Percentiles rank a stretch among this genome's conserved stretches.
phyloP scores from a whole-genome alignment of 2,113 vertebrate species.

The Carassius auratus region DNA sequence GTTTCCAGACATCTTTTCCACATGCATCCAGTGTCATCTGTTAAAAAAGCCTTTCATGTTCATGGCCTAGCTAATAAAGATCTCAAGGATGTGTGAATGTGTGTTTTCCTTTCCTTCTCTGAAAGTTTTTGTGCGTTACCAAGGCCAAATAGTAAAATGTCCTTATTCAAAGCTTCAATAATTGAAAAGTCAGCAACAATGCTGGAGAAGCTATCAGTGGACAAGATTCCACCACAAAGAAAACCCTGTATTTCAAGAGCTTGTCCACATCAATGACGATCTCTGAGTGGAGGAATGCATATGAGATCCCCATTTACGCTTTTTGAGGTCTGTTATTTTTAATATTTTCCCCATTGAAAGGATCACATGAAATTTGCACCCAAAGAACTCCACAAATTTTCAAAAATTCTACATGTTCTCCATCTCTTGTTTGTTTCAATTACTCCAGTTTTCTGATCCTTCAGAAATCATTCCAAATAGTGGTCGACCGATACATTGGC shows the following conservation, averaged over 20 bases:
- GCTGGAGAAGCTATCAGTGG: neutral
- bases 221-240: neutral
- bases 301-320: neutral
- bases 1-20: neutral
- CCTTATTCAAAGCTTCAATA: neutral
- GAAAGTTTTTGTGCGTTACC: neutral
- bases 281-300: neutral
- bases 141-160: neutral
- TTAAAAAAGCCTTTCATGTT: neutral
- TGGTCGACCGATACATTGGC: no score
- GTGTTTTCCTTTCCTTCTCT: neutral
- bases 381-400: neutral
- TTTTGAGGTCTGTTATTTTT: neutral
- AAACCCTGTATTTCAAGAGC: neutral
- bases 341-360: neutral
- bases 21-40: neutral
- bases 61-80: neutral
- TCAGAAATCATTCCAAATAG: neutral
- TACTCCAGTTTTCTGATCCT: no score
- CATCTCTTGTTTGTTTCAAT: neutral
- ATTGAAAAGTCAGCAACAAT: neutral
- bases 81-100: slow-evolving; percentile 2
- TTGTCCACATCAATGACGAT: neutral
- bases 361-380: neutral
- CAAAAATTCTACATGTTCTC: neutral